A percentile compares a stretch with the other conserved stretches of the same genome.
Evolutionary conservation across 2,113 vertebrate genomes (phyloP).

Genomic region (Piaya cayana): DNA sequence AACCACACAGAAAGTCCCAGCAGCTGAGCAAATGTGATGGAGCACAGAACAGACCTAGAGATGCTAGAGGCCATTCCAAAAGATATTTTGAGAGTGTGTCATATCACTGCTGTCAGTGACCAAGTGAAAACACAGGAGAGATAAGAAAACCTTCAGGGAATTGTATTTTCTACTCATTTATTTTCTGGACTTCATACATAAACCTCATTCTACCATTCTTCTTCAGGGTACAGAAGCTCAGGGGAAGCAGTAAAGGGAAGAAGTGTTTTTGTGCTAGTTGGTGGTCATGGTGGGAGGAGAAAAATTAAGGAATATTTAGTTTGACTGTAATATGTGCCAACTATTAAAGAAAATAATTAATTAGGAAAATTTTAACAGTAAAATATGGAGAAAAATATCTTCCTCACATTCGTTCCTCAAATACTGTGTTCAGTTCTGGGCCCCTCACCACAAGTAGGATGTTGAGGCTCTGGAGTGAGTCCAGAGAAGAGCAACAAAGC

Average conservation of each 20-base stretch:
- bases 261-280: neutral
- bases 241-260: neutral
- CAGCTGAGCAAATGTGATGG: neutral
- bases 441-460: too few relatives aligned
- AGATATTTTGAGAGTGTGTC: neutral
- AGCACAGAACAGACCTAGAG: neutral
- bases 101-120: neutral
- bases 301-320: neutral
- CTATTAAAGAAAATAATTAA: neutral
- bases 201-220: neutral
- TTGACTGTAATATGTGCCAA: neutral
- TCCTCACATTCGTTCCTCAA: neutral
- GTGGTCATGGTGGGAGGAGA: neutral
- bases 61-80: neutral
- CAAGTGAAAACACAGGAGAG: neutral
- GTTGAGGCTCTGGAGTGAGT: too few relatives aligned
- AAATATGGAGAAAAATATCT: neutral
- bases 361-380: neutral
- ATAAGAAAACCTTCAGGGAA: neutral
- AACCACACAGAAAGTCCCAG: neutral
- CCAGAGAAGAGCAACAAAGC: too few relatives aligned
- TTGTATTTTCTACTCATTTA: neutral
- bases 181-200: constrained; percentile 1
- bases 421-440: too few relatives aligned
- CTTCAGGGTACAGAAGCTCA: neutral